Conservation (phyloP, 2,113 vertebrate genomes). For the Castor canadensis region DNA sequence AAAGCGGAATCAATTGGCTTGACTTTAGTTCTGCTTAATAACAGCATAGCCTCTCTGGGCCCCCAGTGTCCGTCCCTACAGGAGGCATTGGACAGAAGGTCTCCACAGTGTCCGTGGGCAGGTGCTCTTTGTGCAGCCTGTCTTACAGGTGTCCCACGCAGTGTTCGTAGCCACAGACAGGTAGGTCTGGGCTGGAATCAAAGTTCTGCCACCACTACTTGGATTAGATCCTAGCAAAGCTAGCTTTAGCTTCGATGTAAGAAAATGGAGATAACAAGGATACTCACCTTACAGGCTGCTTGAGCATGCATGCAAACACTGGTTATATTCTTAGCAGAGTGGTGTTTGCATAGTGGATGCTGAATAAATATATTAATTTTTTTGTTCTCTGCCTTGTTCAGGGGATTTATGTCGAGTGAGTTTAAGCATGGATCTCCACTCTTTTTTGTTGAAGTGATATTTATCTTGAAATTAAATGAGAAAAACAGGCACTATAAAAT, state of each 20-base stretch:
- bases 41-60: background rate
- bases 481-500: background rate
- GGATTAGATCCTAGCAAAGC: background rate
- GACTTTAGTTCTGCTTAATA: background rate
- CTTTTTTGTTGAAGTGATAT: background rate
- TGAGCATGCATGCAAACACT: background rate
- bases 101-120: background rate
- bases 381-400: background rate
- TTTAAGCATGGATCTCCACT: background rate
- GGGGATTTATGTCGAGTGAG: background rate
- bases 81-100: background rate
- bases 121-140: background rate
- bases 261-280: background rate
- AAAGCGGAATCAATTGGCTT: background rate
- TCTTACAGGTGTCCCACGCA: background rate
- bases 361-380: background rate
- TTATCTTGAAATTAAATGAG: background rate
- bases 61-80: background rate
- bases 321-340: background rate
- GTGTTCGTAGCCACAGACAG: background rate
- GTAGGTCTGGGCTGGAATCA: background rate
- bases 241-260: background rate
- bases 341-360: background rate
- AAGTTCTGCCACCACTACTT: background rate
- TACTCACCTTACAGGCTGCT: background rate